Conservation (phyloP, 1,140 invertebrate species). For the Pseudomyrmex flavicornis region DNA sequence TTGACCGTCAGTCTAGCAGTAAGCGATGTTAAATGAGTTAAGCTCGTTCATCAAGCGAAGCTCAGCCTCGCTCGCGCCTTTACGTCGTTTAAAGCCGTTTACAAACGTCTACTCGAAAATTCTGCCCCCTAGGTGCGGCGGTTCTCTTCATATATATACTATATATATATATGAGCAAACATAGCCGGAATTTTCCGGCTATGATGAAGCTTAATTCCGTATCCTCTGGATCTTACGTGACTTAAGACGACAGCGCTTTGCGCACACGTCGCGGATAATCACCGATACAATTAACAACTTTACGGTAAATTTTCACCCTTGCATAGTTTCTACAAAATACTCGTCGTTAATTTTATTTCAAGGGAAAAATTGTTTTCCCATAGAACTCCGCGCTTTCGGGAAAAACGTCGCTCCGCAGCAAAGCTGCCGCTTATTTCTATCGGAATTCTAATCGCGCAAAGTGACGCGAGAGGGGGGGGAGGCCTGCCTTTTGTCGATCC, state of each 20-base stretch:
- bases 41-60: conserved; percentile 61
- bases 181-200: conserved; percentile 20
- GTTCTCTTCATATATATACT: conserved; percentile 2
- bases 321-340: neutral
- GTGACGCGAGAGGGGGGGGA: neutral
- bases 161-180: neutral
- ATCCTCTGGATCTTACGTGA: conserved; percentile 17
- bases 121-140: conserved; percentile 20
- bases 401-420: neutral
- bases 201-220: conserved; percentile 37
- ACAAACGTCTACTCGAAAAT: conserved; percentile 52
- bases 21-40: conserved; percentile 64
- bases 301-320: too few species aligned
- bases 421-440: neutral
- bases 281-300: neutral
- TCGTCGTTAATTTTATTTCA: neutral
- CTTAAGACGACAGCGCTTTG: neutral
- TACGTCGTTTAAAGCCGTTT: conserved; percentile 56
- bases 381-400: neutral
- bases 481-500: neutral
- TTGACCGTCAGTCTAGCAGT: conserved; percentile 58
- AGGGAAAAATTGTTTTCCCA: neutral
- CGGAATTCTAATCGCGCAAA: neutral
- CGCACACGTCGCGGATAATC: neutral
- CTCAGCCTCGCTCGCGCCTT: conserved; percentile 47